Conservation (phyloP, 2,113 vertebrate species). For the Osmerus mordax region DNA sequence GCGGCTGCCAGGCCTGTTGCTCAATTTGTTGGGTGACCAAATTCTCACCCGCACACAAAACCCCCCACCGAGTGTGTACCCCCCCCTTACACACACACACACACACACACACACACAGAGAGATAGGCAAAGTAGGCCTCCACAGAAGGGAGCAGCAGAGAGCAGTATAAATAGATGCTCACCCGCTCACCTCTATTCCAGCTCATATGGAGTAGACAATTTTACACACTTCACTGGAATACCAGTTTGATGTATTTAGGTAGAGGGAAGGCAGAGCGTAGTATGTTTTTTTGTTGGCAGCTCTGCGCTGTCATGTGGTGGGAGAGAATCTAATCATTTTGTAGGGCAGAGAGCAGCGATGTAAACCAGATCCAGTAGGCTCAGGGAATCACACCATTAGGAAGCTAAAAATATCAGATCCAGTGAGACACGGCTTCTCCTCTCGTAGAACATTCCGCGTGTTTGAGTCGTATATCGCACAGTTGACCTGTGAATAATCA, state of each 20-base stretch:
- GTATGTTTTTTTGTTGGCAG: not conserved
- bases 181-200: not conserved
- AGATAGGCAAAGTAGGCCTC: not conserved
- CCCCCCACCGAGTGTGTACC: no score
- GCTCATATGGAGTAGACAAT: no score
- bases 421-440: conserved; percentile 28
- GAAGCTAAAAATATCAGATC: conserved; percentile 55
- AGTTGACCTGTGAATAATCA: not conserved
- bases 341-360: conserved; percentile 45
- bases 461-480: conserved; percentile 39
- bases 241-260: no score
- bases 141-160: not conserved
- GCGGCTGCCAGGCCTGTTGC: no score
- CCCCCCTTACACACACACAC: no score
- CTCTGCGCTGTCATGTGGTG: not conserved
- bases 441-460: conserved; percentile 25
- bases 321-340: conserved; percentile 47
- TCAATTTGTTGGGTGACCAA: no score
- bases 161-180: not conserved
- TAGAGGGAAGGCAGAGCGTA: not conserved
- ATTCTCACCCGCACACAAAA: no score
- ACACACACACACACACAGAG: not conserved
- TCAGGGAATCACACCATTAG: conserved; percentile 58
- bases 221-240: no score
- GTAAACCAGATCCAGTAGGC: conserved; percentile 42